Conservation (phyloP, 2,888 invertebrate species). For the Drosophila mulleri region DNA sequence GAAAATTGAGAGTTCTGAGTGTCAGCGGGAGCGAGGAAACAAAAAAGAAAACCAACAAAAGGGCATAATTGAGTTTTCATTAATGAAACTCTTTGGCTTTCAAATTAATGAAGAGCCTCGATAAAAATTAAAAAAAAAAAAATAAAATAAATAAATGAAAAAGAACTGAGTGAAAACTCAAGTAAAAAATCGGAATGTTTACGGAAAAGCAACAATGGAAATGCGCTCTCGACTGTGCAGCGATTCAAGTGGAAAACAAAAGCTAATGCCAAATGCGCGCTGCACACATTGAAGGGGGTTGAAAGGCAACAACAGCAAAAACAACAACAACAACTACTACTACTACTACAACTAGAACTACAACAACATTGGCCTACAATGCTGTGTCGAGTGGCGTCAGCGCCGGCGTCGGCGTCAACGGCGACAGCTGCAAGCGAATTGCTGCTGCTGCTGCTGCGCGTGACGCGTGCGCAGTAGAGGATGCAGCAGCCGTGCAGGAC, state of each 20-base stretch:
- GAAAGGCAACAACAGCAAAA: slow-evolving; percentile 29
- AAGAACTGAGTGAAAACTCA: slow-evolving; percentile 46
- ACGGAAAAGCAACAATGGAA: slow-evolving; percentile 62
- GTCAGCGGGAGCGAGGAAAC: slow-evolving; percentile 5
- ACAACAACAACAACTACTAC: not conserved
- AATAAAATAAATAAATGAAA: not conserved
- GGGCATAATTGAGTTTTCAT: slow-evolving; percentile 66
- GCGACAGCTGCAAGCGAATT: slow-evolving; percentile 59
- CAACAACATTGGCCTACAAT: slow-evolving; percentile 5
- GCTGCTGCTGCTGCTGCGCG: slow-evolving; percentile 15
- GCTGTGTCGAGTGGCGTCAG: slow-evolving; percentile 37
- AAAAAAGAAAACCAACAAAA: slow-evolving; percentile 34
- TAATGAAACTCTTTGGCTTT: slow-evolving; percentile 47
- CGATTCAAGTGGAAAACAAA: slow-evolving; percentile 73
- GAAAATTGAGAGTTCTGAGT: not conserved
- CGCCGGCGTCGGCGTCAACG: slow-evolving; percentile 24
- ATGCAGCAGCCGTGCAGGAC: not conserved
- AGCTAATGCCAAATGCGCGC: slow-evolving; percentile 54
- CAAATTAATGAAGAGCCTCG: slow-evolving; percentile 60
- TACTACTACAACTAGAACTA: no score
- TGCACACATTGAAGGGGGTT: slow-evolving; percentile 52
- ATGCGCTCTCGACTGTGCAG: slow-evolving; percentile 41
- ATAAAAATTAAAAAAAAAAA: slow-evolving; percentile 5
- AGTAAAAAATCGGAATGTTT: slow-evolving; percentile 47
- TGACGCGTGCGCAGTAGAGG: slow-evolving; percentile 50